These are phyloP conservation scores for Phymorhynchus buccinoides DNA, from an alignment of 1,140 invertebrate species.

Conservation along the genomic window DNA sequence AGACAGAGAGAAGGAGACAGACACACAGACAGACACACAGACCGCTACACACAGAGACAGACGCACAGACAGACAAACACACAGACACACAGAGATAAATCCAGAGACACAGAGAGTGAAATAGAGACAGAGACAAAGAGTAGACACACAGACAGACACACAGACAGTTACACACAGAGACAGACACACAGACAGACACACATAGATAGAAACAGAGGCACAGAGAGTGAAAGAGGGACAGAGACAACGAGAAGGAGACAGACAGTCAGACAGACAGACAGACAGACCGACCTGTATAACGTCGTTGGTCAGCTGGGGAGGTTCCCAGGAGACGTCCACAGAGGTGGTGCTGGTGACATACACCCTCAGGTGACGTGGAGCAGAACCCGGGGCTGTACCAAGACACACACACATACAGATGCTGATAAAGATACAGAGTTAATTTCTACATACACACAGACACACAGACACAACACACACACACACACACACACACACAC, in stretches of 20 bases:
- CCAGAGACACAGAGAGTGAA: not conserved
- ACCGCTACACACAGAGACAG: too few species aligned
- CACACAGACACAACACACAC: not conserved
- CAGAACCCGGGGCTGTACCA: not conserved
- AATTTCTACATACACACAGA: too few species aligned
- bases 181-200: too few species aligned
- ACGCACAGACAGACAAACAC: not conserved
- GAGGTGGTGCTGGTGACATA: not conserved
- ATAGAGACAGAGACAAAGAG: too few species aligned
- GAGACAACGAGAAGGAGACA: too few species aligned
- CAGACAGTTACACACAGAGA: too few species aligned
- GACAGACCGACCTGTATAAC: not conserved
- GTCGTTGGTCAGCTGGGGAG: not conserved
- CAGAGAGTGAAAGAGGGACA: too few species aligned
- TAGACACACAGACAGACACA: too few species aligned
- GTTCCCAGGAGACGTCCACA: not conserved
- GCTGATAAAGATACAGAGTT: too few species aligned
- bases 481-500: constrained; percentile 5
- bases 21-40: too few species aligned
- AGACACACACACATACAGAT: not conserved
- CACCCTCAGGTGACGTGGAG: not conserved
- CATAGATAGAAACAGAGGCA: too few species aligned
- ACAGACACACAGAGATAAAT: not conserved
- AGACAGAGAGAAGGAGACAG: too few species aligned
- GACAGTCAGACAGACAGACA: not conserved